Conservation (phyloP, 1,140 invertebrate genomes). For the Ostrea edulis region DNA sequence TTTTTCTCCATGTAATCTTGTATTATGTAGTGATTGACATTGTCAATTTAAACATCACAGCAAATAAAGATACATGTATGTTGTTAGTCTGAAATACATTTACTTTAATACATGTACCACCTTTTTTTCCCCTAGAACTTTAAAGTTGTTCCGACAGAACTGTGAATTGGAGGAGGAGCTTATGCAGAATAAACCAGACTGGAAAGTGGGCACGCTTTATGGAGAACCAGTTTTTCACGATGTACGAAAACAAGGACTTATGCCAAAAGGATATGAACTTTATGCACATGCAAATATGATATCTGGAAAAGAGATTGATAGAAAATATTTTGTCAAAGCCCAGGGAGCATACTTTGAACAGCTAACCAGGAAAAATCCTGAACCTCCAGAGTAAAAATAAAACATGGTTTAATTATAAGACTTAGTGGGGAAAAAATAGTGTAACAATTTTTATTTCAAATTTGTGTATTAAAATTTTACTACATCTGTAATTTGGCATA, state of each 20-base stretch:
- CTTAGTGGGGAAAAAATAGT: too few species aligned
- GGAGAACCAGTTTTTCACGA: background rate
- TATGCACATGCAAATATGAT: background rate
- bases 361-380: background rate
- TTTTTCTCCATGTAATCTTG: too few species aligned
- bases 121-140: background rate
- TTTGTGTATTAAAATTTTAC: too few species aligned
- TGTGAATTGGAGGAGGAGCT: background rate
- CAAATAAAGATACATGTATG: too few species aligned
- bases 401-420: background rate
- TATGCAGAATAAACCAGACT: background rate
- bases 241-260: background rate
- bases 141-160: slow-evolving; percentile 22
- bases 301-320: background rate
- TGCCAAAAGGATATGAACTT: background rate
- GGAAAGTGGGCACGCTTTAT: background rate
- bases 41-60: too few species aligned
- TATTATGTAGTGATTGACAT: too few species aligned
- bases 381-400: background rate
- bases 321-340: background rate
- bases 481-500: too few species aligned
- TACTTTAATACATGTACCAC: too few species aligned
- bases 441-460: too few species aligned
- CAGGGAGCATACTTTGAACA: background rate
- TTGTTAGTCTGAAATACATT: too few species aligned